These are phyloP conservation scores for Drosophila neonasuta DNA, from an alignment of 2,888 invertebrate species.

Conservation along the genomic window DNA sequence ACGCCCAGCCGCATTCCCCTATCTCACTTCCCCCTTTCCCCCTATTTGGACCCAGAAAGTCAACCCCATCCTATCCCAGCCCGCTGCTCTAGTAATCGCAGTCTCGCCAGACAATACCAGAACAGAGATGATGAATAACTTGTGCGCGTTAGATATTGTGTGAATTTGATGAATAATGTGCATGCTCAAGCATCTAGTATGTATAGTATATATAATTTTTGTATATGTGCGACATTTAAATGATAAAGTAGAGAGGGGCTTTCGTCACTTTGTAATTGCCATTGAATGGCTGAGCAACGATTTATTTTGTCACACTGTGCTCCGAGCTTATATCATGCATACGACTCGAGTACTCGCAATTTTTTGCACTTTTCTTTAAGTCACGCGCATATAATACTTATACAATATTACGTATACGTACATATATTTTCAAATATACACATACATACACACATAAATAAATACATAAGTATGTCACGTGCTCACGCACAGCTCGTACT, in stretches of 20 bases:
- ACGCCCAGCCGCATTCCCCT: constrained; percentile 13
- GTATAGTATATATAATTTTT: background rate
- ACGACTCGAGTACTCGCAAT: background rate
- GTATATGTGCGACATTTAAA: constrained; percentile 21
- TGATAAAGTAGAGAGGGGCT: constrained; percentile 35
- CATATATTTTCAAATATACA: background rate
- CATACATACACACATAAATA: background rate
- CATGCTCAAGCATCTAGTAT: constrained; percentile 17
- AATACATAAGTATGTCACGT: constrained; percentile 29
- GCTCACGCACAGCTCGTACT: constrained; percentile 38
- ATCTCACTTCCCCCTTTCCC: background rate
- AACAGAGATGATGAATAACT: constrained; percentile 54
- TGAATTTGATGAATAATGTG: constrained; percentile 54
- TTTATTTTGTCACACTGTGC: constrained; percentile 36
- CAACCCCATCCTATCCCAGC: background rate
- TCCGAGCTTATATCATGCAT: constrained; percentile 17
- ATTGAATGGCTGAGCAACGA: constrained; percentile 39
- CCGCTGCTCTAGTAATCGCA: constrained; percentile 19
- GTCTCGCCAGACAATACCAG: constrained; percentile 29
- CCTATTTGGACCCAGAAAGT: too few relatives aligned
- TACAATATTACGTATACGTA: background rate
- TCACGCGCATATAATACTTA: constrained; percentile 40
- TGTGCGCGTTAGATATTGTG: constrained; percentile 46
- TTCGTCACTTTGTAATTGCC: constrained; percentile 52
- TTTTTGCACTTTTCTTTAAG: constrained; percentile 24